A percentile compares a stretch with the other conserved stretches of the same genome.
phyloP scores from a whole-genome alignment of 2,888 invertebrate genomes.

The Conomelus anceps region DNA sequence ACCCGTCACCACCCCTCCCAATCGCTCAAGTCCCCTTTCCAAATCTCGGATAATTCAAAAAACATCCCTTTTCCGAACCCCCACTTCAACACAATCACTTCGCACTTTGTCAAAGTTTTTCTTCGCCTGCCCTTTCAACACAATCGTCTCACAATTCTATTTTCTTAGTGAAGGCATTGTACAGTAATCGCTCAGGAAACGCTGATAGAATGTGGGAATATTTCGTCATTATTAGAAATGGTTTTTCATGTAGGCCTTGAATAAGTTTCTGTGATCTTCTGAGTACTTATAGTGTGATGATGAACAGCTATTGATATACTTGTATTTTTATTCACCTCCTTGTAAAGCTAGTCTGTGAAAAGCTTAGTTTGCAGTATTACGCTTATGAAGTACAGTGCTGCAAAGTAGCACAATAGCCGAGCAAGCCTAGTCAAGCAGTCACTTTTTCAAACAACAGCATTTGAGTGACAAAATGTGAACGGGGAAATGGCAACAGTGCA shows the following conservation, averaged over 20 bases:
- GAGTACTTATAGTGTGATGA: background rate
- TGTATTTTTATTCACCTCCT: too few species aligned
- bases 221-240: background rate
- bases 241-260: background rate
- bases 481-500: too few species aligned
- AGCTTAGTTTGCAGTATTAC: too few species aligned
- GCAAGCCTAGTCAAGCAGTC: too few species aligned
- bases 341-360: too few species aligned
- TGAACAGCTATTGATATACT: background rate
- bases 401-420: too few species aligned
- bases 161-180: background rate
- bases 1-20: background rate
- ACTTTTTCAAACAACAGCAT: too few species aligned
- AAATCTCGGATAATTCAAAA: constrained; percentile 4
- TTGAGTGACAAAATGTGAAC: too few species aligned
- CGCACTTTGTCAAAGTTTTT: background rate
- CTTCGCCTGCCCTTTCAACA: background rate
- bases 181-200: background rate
- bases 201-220: background rate
- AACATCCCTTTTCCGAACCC: background rate
- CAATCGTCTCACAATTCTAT: background rate
- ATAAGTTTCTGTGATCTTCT: background rate
- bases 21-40: background rate
- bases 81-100: background rate
- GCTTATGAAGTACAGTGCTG: too few species aligned